These are phyloP conservation scores for Diplolepis rosae DNA, from an alignment of 2,888 invertebrate species.

Conservation along the genomic window DNA sequence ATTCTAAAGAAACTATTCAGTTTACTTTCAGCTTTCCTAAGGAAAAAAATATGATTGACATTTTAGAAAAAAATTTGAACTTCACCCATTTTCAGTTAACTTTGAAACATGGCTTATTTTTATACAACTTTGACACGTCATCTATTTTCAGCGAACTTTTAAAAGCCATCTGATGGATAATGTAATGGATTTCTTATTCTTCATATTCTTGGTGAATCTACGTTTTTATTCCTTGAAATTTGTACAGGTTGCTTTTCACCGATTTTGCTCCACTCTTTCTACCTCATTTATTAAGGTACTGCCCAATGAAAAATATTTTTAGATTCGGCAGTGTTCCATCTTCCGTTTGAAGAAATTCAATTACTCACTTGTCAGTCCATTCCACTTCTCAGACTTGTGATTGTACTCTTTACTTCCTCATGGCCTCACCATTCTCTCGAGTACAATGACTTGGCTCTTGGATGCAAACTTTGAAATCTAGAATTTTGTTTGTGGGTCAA, in stretches of 20 bases:
- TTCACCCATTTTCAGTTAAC: background rate
- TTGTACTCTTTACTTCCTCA: conserved; percentile 25
- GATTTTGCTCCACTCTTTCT: background rate
- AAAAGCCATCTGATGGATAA: background rate
- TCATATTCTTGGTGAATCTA: background rate
- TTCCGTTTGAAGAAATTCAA: conserved; percentile 37
- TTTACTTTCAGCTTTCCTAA: too few species aligned
- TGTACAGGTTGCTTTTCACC: background rate
- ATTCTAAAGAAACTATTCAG: too few species aligned
- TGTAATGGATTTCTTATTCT: background rate
- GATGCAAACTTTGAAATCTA: conserved; percentile 1
- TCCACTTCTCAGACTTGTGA: conserved; percentile 22
- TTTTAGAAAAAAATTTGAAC: background rate
- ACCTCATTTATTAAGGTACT: conserved; percentile 22
- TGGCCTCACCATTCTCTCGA: conserved; percentile 7
- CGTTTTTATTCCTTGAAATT: background rate
- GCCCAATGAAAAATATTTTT: conserved; percentile 39
- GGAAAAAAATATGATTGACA: background rate
- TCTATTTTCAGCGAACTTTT: background rate
- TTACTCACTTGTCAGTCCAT: conserved; percentile 22
- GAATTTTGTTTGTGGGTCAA: conserved; percentile 8
- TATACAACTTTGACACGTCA: background rate
- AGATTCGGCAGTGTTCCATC: conserved; percentile 44
- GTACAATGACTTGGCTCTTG: conserved; percentile 28
- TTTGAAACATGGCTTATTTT: background rate